Base-by-base conservation (phyloP, 2,113 vertebrate species). In the Pimephales promelas region DNA sequence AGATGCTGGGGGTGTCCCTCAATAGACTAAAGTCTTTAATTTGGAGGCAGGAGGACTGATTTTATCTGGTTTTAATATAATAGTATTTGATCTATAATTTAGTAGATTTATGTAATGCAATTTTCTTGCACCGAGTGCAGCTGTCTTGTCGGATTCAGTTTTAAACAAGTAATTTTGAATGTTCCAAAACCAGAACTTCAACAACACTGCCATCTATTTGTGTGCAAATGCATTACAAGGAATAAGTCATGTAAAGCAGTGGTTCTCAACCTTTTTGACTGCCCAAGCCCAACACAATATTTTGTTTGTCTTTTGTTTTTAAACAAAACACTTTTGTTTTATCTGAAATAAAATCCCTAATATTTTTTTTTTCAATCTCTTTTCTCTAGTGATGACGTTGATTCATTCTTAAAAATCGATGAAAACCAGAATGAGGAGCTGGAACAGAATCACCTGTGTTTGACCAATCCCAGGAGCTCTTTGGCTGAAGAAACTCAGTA, bases 401-500 rank as follows among this genome's bases (percentile, higher is more conserved):
- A 89, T 56, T 91, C 89, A 79, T 94, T 95, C 89, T 87, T 94
- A 83, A 95, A 93, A 89, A 93, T 94, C 3, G 93, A 94, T 54
- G 91, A 94, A 86, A 95, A 95, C 82, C 91, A 94, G 56, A 93
- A 94, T 3, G 91, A 94, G 85, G 92, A 93, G 20, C 49, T 66
- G 1, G 92, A 90, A 4, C 66, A 87, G 40, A 49, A 75, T 9
- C 89, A 94, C 93, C 80, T 88, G 85, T 92, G 20, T 88, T 85
- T 93, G 43, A 74, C 83, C 40, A 88, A 91, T 8, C 80, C 82
- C 0, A 88, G 89, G 31, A 92, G 88, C 61, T 94, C 93, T 2
- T 89, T 94, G 76, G 90, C 91, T 1, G 94, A 95, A 43, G 94
- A 95, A 0, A 91, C 88, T 64, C 93, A 93, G 94, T 95, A 90